Evolutionary conservation across 2,888 invertebrate species (phyloP), one percentile per base, ranked within the genome.

Genomic region (Seira ritae): DNA sequence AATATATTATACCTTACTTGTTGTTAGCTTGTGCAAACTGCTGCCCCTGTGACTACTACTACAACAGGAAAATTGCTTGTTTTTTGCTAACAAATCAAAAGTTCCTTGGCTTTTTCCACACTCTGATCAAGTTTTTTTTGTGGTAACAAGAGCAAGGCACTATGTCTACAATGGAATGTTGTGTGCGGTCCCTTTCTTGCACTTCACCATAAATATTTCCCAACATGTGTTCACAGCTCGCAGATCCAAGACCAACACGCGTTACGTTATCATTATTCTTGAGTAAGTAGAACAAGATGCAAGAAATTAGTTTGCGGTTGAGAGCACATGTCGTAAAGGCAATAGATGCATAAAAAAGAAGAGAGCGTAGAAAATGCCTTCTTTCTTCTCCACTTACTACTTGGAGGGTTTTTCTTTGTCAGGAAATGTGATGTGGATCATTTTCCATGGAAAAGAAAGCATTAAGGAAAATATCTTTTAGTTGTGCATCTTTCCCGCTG

Each of bases 41-140:
- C 8, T 31, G 55, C 17, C 55, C 55, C 12, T 12, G 3, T 12
- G 15, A 55, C 6, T 55, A 24, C 67, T 81, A 23, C 22, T 22
- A 68, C 31, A 50, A 19, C n/a, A 74, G 75, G 66, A 67, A 75
- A 31, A 31, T 55, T 72, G 23, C 60, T 60, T 50, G 22, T 17
- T 70, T 55, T 55, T 55, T 55, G 55, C 55, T 55, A 55, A 8
- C 3, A 31, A 55, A 55, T 55, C 15, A 55, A 12, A 55, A 55
- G 55, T 55, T 55, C 55, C 17, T 55, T 55, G 3, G 42, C 37
- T 31, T 17, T 3, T 37, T 37, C 23, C 8, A 60, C 4, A 4
- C 20, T 19, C 6, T 68, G 67, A 19, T 68, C 67, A 6, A 24
- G 12, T 8, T 31, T 17, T 68, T 55, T 12, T 55, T 55, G 55